Evolutionary conservation across 2,888 invertebrate species (phyloP).

Genomic region (Protonemura montana): DNA sequence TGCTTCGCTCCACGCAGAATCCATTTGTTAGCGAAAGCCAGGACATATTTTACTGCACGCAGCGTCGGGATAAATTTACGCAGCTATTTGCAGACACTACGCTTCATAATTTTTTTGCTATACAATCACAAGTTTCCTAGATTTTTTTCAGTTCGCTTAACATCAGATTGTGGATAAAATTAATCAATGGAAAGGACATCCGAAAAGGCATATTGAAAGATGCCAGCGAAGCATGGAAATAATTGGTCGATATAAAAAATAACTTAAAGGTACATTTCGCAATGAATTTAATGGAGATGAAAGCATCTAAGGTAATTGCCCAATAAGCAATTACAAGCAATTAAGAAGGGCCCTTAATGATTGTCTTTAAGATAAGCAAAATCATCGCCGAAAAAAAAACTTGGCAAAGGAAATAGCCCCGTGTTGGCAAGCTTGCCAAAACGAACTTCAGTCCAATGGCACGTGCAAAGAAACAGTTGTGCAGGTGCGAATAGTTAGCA

Average conservation of each 20-base stretch:
- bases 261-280: neutral
- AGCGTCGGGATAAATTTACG: neutral
- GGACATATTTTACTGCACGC: slow-evolving; percentile 19
- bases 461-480: neutral
- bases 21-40: slow-evolving; percentile 13
- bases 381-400: neutral
- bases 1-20: neutral
- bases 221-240: neutral
- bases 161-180: neutral
- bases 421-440: too few species aligned
- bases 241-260: neutral
- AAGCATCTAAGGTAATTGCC: neutral
- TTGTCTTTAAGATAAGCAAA: neutral
- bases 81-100: neutral
- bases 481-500: neutral
- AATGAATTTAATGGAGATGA: neutral
- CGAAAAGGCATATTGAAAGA: neutral
- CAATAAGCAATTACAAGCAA: neutral
- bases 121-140: neutral
- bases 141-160: neutral
- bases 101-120: neutral
- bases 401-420: too few species aligned
- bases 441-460: neutral
- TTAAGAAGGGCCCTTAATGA: neutral
- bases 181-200: neutral